A percentile compares a stretch with the other conserved stretches of the same genome.
phyloP scores from a whole-genome alignment of 2,113 vertebrate species.

The Seriola rivoliana region DNA sequence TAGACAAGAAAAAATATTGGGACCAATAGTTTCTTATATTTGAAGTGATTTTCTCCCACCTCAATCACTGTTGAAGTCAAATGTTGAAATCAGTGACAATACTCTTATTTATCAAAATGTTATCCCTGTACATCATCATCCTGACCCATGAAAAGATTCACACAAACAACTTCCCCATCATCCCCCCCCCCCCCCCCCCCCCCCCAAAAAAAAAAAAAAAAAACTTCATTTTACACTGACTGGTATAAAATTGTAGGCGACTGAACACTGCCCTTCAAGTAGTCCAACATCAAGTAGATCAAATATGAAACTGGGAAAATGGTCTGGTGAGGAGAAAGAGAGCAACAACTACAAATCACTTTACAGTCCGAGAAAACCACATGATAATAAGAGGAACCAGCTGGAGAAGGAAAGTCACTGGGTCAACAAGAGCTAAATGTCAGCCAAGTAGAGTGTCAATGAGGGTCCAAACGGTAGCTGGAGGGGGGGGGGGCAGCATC shows the following conservation, averaged over 20 bases:
- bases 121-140: slow-evolving; percentile 29
- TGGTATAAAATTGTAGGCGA: slow-evolving; percentile 69
- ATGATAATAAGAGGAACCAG: slow-evolving; percentile 59
- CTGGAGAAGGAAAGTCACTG: slow-evolving; percentile 67
- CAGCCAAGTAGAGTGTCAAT: slow-evolving; percentile 56
- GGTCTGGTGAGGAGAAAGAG: slow-evolving; percentile 42
- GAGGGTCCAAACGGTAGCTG: slow-evolving; percentile 52
- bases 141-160: slow-evolving; percentile 23
- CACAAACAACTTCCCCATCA: slow-evolving; percentile 32
- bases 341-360: slow-evolving; percentile 56
- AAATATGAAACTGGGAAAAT: slow-evolving; percentile 72
- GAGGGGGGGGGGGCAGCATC: slow-evolving; percentile 31
- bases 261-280: slow-evolving; percentile 80
- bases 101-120: slow-evolving; percentile 29
- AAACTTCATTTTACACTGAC: slow-evolving; percentile 58
- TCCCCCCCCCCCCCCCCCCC: not conserved
- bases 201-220: not conserved
- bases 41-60: not conserved
- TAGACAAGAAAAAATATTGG: slow-evolving; percentile 23
- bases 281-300: slow-evolving; percentile 73
- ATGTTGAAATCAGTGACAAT: slow-evolving; percentile 9
- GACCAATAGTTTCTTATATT: slow-evolving; percentile 11
- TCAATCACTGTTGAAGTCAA: not conserved
- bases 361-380: slow-evolving; percentile 56
- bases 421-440: slow-evolving; percentile 54